These are phyloP conservation scores for Cybosia mesomella DNA, from an alignment of 2,888 invertebrate genomes.

Conservation along the genomic window DNA sequence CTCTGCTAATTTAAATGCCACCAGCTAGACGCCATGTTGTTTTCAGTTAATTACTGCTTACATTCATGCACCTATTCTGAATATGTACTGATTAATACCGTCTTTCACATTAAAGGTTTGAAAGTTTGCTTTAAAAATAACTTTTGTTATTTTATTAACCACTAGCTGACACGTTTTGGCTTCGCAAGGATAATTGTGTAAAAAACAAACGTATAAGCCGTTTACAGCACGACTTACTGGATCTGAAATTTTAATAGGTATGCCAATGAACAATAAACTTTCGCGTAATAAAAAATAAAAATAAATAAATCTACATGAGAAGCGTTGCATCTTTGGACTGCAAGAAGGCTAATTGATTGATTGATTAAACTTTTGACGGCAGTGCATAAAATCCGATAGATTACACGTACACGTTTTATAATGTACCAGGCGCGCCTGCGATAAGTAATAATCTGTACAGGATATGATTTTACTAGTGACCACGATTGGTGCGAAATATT, in stretches of 20 bases:
- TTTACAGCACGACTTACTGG: too few species aligned
- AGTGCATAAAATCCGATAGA: background rate
- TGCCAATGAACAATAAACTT: too few species aligned
- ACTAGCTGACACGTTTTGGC: background rate
- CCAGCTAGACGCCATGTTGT: constrained; percentile 53
- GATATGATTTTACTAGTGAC: background rate
- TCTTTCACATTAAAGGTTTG: background rate
- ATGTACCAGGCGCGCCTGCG: background rate
- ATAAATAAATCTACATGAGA: too few species aligned
- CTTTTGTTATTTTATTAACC: background rate
- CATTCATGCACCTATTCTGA: constrained; percentile 15
- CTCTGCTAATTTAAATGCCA: constrained; percentile 59
- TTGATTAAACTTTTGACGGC: too few species aligned
- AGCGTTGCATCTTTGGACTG: too few species aligned
- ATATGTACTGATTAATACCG: background rate
- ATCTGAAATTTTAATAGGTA: too few species aligned
- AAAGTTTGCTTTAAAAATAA: background rate
- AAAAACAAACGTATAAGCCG: too few species aligned
- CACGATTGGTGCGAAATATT: background rate
- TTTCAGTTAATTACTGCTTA: constrained; percentile 53
- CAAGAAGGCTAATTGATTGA: background rate
- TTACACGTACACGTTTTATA: background rate
- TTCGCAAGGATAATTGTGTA: background rate
- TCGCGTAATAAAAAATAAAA: too few species aligned
- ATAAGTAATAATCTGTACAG: background rate